phyloP scores from a whole-genome alignment of 2,888 invertebrate species.

The Phalera bucephala region DNA sequence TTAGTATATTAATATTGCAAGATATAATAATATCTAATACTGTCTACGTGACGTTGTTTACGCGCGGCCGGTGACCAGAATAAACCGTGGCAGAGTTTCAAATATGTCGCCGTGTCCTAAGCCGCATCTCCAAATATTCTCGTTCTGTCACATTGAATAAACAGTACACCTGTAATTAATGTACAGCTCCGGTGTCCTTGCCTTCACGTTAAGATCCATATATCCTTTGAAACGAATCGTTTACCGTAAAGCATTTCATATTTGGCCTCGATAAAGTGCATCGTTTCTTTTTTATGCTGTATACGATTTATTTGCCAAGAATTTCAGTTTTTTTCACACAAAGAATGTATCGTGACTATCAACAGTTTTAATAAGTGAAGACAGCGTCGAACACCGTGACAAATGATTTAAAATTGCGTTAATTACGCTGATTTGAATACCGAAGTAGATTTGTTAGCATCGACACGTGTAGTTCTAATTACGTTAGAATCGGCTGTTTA shows the following conservation, averaged over 20 bases:
- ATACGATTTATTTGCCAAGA: conserved; percentile 49
- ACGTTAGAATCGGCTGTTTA: not conserved
- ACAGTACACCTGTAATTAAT: conserved; percentile 33
- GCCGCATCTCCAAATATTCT: conserved; percentile 57
- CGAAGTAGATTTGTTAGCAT: no score
- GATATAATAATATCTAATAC: conserved; percentile 54
- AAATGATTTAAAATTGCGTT: conserved; percentile 35
- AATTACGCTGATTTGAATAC: no score
- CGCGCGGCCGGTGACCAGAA: conserved; percentile 62
- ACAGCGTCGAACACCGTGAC: conserved; percentile 43
- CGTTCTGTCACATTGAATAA: conserved; percentile 49
- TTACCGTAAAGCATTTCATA: conserved; percentile 2
- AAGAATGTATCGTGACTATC: conserved; percentile 36
- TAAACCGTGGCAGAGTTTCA: conserved; percentile 79
- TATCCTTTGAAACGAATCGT: conserved; percentile 1
- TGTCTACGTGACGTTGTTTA: conserved; percentile 60
- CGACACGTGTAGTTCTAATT: no score
- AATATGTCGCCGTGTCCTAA: conserved; percentile 77
- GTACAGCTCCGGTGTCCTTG: not conserved
- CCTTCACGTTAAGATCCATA: conserved; percentile 7
- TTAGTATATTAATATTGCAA: conserved; percentile 40
- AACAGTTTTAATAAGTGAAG: conserved; percentile 42
- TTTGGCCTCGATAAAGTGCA: conserved; percentile 1
- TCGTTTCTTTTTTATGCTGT: conserved; percentile 6
- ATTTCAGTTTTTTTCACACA: conserved; percentile 25